A percentile compares a stretch with the other conserved stretches of the same genome.
Evolutionary conservation across 2,113 vertebrate species (phyloP).

Genomic region (Forbesichthys papilliferus): DNA sequence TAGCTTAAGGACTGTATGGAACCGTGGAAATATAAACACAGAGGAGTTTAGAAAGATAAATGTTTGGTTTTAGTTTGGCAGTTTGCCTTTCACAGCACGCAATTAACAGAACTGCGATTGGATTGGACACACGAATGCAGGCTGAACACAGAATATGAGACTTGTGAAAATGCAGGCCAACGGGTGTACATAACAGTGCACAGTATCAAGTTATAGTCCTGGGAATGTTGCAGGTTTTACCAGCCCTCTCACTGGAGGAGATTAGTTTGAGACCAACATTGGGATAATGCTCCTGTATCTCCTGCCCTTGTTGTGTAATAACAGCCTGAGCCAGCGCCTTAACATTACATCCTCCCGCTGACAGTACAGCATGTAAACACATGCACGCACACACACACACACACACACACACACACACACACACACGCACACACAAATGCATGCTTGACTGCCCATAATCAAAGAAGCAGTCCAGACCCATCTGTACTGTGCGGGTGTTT

Average conservation of each 20-base stretch:
- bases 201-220: conserved; percentile 19
- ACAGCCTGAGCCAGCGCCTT: conserved; percentile 43
- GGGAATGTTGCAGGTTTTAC: conserved; percentile 33
- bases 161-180: background rate
- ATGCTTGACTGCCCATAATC: background rate
- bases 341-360: conserved; percentile 60
- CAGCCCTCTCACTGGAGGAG: conserved; percentile 42
- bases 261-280: conserved; percentile 70
- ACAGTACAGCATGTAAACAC: conserved; percentile 37
- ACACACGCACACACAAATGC: background rate
- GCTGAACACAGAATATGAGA: too few relatives aligned
- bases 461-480: background rate
- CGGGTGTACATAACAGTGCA: background rate
- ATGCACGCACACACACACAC: conserved; percentile 1
- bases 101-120: too few relatives aligned
- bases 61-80: too few relatives aligned
- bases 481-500: background rate
- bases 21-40: too few relatives aligned
- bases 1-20: background rate
- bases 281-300: conserved; percentile 47
- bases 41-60: too few relatives aligned
- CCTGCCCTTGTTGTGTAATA: conserved; percentile 50
- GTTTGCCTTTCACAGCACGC: too few relatives aligned
- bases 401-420: background rate
- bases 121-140: too few relatives aligned